These are phyloP conservation scores for Amblyopsis hoosieri DNA, from an alignment of 2,797 vertebrate species.

Conservation along the genomic window DNA sequence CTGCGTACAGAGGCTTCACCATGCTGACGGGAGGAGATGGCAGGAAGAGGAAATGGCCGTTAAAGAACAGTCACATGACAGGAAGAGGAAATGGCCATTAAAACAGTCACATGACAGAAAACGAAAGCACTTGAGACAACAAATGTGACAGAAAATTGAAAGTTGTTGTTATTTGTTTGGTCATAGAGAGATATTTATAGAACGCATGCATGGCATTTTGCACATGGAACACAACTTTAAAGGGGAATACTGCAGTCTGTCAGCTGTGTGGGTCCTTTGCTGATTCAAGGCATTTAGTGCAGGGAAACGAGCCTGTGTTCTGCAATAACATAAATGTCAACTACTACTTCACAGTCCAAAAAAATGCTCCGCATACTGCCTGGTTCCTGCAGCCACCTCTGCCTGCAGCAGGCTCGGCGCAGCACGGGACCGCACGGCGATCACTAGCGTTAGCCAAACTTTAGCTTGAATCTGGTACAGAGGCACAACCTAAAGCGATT, in stretches of 20 bases:
- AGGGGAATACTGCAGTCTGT: slow-evolving; percentile 86
- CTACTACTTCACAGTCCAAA: slow-evolving; percentile 67
- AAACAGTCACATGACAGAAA: slow-evolving; percentile 78
- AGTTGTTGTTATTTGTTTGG: slow-evolving; percentile 79
- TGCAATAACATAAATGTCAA: slow-evolving; percentile 53
- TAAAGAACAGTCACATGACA: slow-evolving; percentile 79
- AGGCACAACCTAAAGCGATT: slow-evolving; percentile 83
- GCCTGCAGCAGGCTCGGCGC: slow-evolving; percentile 60
- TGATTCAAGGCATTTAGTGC: slow-evolving; percentile 73
- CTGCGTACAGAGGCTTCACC: slow-evolving; percentile 86
- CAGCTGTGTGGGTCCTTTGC: slow-evolving; percentile 71
- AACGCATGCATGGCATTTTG: slow-evolving; percentile 92
- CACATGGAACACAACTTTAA: slow-evolving; percentile 92
- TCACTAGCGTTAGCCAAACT: slow-evolving; percentile 62
- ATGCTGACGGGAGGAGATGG: slow-evolving; percentile 85
- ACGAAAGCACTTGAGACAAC: slow-evolving; percentile 88
- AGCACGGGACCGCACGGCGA: slow-evolving; percentile 58
- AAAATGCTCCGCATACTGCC: slow-evolving; percentile 61
- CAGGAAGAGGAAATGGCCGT: slow-evolving; percentile 82
- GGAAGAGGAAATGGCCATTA: slow-evolving; percentile 80
- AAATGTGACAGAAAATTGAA: slow-evolving; percentile 83
- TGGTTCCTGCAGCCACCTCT: slow-evolving; percentile 53
- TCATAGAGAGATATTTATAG: slow-evolving; percentile 83
- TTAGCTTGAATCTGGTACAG: slow-evolving; percentile 78
- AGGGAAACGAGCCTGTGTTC: slow-evolving; percentile 62